Conservation (phyloP, 2,888 invertebrate species). For the Chrysomela aeneicollis region DNA sequence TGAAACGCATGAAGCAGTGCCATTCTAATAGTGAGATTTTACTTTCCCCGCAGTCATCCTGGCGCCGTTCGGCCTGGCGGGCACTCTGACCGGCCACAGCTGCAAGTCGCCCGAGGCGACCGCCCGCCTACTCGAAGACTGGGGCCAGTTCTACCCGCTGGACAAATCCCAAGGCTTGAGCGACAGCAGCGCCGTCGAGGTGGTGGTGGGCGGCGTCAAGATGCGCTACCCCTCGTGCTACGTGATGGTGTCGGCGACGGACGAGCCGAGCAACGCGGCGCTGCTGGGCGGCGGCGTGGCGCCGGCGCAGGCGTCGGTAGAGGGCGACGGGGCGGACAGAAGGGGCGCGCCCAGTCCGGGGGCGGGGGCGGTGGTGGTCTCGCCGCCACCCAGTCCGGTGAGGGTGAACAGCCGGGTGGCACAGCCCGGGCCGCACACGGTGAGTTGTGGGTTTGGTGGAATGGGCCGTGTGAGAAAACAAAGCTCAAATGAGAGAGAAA, state of each 20-base stretch:
- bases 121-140: conserved; percentile 86
- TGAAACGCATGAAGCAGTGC: no score
- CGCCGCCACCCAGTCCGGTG: conserved; percentile 64
- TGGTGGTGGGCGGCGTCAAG: conserved; percentile 80
- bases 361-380: conserved; percentile 48
- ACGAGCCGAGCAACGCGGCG: conserved; percentile 66
- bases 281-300: conserved; percentile 37
- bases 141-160: conserved; percentile 94
- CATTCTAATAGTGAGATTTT: conserved; percentile 6
- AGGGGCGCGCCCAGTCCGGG: conserved; percentile 48
- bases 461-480: no score
- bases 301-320: no score
- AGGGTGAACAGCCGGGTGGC: conserved; percentile 59
- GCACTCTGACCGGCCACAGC: conserved; percentile 86
- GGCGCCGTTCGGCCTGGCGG: conserved; percentile 94
- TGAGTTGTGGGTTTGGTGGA: conserved; percentile 37
- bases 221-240: conserved; percentile 97
- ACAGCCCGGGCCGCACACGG: conserved; percentile 59
- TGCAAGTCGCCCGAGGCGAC: conserved; percentile 76
- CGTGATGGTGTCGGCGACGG: conserved; percentile 89
- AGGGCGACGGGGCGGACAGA: conserved; percentile 30
- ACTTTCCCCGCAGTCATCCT: conserved; percentile 77
- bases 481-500: no score
- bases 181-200: conserved; percentile 66
- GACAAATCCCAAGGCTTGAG: conserved; percentile 68